Evolutionary conservation across 2,888 invertebrate genomes (phyloP), one percentile per base, ranked within the genome.

Genomic region (Philopedon plagiatum): DNA sequence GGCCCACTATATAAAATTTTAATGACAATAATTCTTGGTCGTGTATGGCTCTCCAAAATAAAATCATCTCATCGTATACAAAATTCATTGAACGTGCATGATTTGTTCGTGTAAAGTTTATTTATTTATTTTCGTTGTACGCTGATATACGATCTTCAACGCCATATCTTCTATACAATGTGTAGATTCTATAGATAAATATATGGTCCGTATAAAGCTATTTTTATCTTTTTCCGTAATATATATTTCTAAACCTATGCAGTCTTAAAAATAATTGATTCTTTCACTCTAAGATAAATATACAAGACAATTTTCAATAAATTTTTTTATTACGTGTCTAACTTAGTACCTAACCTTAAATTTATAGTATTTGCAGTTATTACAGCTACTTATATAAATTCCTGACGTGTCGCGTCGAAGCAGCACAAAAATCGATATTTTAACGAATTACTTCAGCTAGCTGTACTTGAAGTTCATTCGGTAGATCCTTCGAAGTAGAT

Each of bases 31-130:
- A 34, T 11, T 46, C 9, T 23, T 11, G 23, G 18, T 15, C 15
- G 46, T 62, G 46, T 62, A 46, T 21, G 44, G 34, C 4, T 49
- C 3, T n/a, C 62, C 49, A 26, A 44, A 62, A 34, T 13, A 15
- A 5, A 44, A 26, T 44, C 23, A 34, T 62, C 44, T 62, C 4
- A 32, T 62, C 64, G 39, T 39, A 62, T 62, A 37, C 41, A 41
- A 56, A 60, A 71, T 71, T 63, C 70, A 56, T 19, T 7, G 19
- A 34, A n/a, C 70, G 64, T 60, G 39, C 57, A 9, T 44, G 21
- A 64, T 64, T 49, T 46, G 64, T 64, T 34, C 64, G 70, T 64
- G 70, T 58, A 71, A 70, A 70, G 58, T 64, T 56, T 71, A 58
- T 46, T 62, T 68, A 68, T 49, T 64, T 63, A 54, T 41, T 64